These are phyloP conservation scores for Chondrosia reniformis DNA, from an alignment of 37 sponge, comb jelly and placozoan species.

Conservation along the genomic window DNA sequence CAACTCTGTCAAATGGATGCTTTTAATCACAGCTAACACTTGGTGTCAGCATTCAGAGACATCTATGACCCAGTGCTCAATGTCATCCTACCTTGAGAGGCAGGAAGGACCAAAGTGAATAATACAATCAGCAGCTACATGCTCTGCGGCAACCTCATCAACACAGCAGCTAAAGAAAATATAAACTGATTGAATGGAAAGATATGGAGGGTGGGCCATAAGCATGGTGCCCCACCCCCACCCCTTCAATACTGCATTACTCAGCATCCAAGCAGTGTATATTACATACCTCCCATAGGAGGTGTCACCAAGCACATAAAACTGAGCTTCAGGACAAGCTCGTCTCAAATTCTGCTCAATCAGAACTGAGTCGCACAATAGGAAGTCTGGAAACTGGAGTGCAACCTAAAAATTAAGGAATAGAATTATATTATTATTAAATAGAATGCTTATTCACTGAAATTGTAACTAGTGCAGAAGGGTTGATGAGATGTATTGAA, in stretches of 20 bases:
- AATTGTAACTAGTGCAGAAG: no score
- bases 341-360: constrained; percentile 29
- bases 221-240: neutral
- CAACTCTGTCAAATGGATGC: neutral
- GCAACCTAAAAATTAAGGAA: constrained; percentile 83
- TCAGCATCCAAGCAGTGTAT: neutral
- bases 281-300: constrained; percentile 73
- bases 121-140: constrained; percentile 68
- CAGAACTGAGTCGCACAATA: constrained; percentile 57
- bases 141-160: constrained; percentile 88
- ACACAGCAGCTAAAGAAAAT: constrained; percentile 83
- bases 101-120: constrained; percentile 95
- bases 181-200: neutral
- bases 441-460: no score
- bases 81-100: constrained; percentile 61
- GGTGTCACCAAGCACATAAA: constrained; percentile 76
- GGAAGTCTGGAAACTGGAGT: constrained; percentile 90
- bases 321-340: neutral
- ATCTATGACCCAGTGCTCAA: neutral
- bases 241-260: neutral
- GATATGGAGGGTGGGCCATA: neutral
- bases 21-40: neutral
- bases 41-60: neutral
- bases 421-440: no score
- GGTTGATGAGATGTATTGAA: no score